phyloP scores from a whole-genome alignment of 2,797 vertebrate genomes.

The Pantherophis vulpinus region DNA sequence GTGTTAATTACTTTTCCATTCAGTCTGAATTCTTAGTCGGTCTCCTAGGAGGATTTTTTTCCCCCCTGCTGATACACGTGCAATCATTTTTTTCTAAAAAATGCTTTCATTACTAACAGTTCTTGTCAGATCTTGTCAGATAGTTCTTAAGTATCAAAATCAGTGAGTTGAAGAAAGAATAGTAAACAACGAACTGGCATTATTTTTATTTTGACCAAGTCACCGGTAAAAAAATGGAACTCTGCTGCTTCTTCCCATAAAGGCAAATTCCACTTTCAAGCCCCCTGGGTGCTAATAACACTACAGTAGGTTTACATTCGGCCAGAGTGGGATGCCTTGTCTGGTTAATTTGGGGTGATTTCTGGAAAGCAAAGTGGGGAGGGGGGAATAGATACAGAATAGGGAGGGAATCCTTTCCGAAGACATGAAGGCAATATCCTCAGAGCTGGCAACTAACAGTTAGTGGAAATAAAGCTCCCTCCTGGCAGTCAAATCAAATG shows the following conservation, averaged over 20 bases:
- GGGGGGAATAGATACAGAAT: constrained; percentile 21
- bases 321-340: constrained; percentile 8
- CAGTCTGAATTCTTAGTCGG: constrained; percentile 65
- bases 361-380: constrained; percentile 24
- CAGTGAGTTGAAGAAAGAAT: constrained; percentile 53
- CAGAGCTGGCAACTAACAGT: constrained; percentile 71
- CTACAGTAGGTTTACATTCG: background rate
- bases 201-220: background rate
- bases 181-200: constrained; percentile 18
- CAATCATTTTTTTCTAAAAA: constrained; percentile 64
- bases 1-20: constrained; percentile 78
- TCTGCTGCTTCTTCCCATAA: constrained; percentile 20
- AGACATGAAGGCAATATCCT: constrained; percentile 63
- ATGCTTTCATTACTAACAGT: constrained; percentile 62
- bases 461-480: constrained; percentile 79
- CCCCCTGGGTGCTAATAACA: constrained; percentile 20
- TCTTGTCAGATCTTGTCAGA: constrained; percentile 54
- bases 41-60: constrained; percentile 60
- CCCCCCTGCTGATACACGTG: constrained; percentile 22
- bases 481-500: constrained; percentile 85
- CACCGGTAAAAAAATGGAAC: background rate
- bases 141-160: constrained; percentile 63
- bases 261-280: constrained; percentile 36
- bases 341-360: constrained; percentile 18
- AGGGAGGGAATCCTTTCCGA: constrained; percentile 31